Percentiles rank a stretch among this genome's conserved stretches.
phyloP scores from a whole-genome alignment of 2,113 vertebrate genomes.

The Anas platyrhynchos region DNA sequence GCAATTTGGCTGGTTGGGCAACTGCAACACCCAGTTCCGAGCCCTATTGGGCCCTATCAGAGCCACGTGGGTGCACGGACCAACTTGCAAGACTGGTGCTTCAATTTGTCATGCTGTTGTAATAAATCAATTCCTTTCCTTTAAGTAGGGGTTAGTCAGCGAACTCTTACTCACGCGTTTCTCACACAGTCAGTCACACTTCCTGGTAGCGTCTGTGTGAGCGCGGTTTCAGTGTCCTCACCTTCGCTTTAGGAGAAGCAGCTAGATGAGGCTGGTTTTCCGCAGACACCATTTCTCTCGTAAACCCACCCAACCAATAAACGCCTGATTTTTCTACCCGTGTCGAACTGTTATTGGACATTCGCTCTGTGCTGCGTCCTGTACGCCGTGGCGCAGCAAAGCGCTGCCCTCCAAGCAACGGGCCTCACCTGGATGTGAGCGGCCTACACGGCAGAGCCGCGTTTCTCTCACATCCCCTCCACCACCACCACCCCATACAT shows the following conservation, averaged over 20 bases:
- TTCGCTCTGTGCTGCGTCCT: accelerated
- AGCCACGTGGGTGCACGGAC: slow-evolving; percentile 21
- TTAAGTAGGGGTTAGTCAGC: slow-evolving; percentile 42
- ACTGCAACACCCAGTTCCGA: background rate
- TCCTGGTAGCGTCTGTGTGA: background rate
- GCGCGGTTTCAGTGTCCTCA: background rate
- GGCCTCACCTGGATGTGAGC: background rate
- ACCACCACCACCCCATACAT: accelerated
- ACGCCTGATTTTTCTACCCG: background rate
- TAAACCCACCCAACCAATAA: background rate
- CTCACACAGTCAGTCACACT: background rate
- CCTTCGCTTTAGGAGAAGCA: background rate
- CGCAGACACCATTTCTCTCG: background rate
- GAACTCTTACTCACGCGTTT: slow-evolving; percentile 26
- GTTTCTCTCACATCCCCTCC: background rate
- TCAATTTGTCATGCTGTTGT: slow-evolving; percentile 12
- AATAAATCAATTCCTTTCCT: slow-evolving; percentile 51
- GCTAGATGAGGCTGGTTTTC: background rate
- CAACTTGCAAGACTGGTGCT: slow-evolving; percentile 35
- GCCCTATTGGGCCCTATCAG: background rate
- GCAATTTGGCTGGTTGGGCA: background rate
- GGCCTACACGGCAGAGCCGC: background rate
- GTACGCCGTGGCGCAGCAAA: accelerated
- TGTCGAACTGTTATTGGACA: background rate
- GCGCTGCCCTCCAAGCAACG: background rate